Evolutionary conservation across 2,888 invertebrate genomes (phyloP).

Genomic region (Lycocerus yunnanus): DNA sequence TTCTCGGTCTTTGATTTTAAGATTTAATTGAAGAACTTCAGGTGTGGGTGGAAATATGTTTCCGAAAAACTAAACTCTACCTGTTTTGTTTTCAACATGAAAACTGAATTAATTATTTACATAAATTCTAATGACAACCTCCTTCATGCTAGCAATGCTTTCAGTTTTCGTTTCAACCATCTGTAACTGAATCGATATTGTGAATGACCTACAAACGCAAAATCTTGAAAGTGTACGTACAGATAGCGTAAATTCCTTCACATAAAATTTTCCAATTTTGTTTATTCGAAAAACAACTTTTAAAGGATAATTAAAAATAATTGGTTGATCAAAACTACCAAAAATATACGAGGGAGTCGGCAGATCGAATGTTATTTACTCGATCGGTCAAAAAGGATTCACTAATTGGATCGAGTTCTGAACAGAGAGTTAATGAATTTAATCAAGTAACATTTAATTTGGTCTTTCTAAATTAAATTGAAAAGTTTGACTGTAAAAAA

Average conservation of each 20-base stretch:
- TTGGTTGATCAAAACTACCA: not conserved
- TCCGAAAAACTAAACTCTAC: not conserved
- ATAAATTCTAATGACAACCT: not conserved
- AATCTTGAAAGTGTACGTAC: slow-evolving; percentile 1
- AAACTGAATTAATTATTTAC: not conserved
- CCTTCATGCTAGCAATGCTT: not conserved
- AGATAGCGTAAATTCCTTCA: not conserved
- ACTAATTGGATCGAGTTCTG: not conserved
- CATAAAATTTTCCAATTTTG: not conserved
- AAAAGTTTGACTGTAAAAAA: not conserved
- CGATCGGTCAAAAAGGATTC: not conserved
- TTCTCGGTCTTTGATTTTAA: not conserved
- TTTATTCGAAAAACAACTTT: not conserved
- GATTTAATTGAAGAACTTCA: not conserved
- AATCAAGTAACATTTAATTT: not conserved
- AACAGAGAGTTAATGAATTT: not conserved
- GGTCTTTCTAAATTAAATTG: not conserved
- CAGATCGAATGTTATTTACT: not conserved
- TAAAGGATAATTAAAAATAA: not conserved
- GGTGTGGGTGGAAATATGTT: not conserved
- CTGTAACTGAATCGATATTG: slow-evolving; percentile 7
- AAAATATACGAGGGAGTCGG: not conserved
- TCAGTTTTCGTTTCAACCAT: slow-evolving; percentile 1
- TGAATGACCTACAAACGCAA: slow-evolving; percentile 3
- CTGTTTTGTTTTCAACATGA: not conserved